These are phyloP conservation scores for Machimus rusticus DNA, from an alignment of 2,888 invertebrate species.

Conservation along the genomic window DNA sequence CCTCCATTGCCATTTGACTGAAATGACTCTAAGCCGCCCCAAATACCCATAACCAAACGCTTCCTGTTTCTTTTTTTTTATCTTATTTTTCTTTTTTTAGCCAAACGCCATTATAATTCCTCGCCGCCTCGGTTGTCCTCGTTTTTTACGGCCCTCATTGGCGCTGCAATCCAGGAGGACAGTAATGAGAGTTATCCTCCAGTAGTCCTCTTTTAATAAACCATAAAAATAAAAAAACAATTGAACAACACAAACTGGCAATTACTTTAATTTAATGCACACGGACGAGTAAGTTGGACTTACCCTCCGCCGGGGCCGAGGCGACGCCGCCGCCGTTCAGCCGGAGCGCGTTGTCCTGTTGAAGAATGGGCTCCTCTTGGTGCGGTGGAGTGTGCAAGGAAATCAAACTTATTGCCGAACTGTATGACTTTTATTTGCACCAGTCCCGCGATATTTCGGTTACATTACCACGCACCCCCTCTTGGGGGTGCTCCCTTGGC, in stretches of 20 bases:
- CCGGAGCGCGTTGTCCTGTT: not conserved
- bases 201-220: slow-evolving; percentile 44
- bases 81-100: not conserved
- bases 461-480: not conserved
- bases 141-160: slow-evolving; percentile 33
- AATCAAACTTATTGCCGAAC: slow-evolving; percentile 36
- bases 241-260: slow-evolving; percentile 44
- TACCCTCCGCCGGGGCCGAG: not conserved
- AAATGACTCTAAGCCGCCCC: slow-evolving; percentile 37
- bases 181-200: slow-evolving; percentile 38
- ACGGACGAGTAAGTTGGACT: slow-evolving; percentile 33
- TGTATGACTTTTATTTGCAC: slow-evolving; percentile 36
- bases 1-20: slow-evolving; percentile 35
- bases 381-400: not conserved
- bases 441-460: slow-evolving; percentile 36
- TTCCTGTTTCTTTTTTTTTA: slow-evolving; percentile 32
- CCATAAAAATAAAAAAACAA: slow-evolving; percentile 45
- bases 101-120: slow-evolving; percentile 30
- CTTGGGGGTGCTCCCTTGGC: not conserved
- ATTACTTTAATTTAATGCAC: slow-evolving; percentile 45
- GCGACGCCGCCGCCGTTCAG: not conserved
- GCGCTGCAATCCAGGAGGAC: slow-evolving; percentile 38
- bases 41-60: slow-evolving; percentile 34
- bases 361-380: not conserved
- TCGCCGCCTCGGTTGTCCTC: slow-evolving; percentile 5